phyloP scores from a whole-genome alignment of 1,140 invertebrate species.

The Campoletis sonorensis region DNA sequence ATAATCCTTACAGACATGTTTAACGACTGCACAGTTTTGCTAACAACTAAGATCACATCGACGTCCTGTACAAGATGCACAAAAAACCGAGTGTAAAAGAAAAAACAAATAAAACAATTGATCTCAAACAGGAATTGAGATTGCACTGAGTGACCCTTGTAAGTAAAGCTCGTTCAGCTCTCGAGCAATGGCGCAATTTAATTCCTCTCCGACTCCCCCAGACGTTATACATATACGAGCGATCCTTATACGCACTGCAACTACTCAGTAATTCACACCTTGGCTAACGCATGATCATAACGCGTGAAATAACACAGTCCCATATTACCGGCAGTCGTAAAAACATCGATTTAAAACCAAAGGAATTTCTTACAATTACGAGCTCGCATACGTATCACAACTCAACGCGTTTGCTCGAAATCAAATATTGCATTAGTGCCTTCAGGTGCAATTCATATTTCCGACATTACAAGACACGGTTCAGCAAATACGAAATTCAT shows the following conservation, averaged over 20 bases:
- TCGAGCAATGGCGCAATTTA: background rate
- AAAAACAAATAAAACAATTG: conserved; percentile 17
- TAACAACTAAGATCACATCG: background rate
- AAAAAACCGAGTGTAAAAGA: background rate
- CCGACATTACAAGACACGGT: no score
- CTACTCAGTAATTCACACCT: background rate
- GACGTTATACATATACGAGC: no score
- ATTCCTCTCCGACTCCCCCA: background rate
- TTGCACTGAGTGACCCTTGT: background rate
- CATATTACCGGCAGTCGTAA: background rate
- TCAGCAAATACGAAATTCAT: no score
- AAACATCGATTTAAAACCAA: background rate
- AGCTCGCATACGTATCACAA: background rate
- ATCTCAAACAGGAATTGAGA: conserved; percentile 45
- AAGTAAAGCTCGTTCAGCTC: background rate
- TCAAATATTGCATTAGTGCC: no score
- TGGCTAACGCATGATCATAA: background rate
- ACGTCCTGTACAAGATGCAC: background rate
- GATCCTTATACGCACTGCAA: background rate
- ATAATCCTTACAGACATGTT: no score
- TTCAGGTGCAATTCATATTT: no score
- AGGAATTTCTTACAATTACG: conserved; percentile 3
- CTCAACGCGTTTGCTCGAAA: no score
- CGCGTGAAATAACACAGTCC: background rate
- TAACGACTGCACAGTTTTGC: background rate